Evolutionary conservation across 2,888 invertebrate genomes (phyloP).

Genomic region (Tetranychus piercei): DNA sequence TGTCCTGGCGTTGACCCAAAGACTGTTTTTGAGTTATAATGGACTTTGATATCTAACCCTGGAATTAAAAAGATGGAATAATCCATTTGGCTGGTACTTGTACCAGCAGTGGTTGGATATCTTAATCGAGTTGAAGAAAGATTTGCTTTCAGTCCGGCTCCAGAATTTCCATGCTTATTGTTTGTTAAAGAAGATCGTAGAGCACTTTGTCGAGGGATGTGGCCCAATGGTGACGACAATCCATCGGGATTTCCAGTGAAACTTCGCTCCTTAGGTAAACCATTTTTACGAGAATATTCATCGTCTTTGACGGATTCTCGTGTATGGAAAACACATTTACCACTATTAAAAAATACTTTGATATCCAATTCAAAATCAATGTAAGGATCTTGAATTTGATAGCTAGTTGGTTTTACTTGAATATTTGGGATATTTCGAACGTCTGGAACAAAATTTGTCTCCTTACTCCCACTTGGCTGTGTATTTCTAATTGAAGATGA

Average conservation of each 20-base stretch:
- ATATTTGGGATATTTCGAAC: not conserved
- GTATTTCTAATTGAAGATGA: not conserved
- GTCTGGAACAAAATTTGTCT: not conserved
- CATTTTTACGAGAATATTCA: conserved; percentile 32
- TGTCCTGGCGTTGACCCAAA: not conserved
- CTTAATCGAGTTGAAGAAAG: conserved; percentile 23
- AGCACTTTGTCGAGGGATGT: conserved; percentile 17
- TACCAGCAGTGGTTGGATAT: not conserved
- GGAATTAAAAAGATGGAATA: conserved; percentile 70
- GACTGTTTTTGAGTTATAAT: conserved; percentile 56
- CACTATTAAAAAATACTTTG: conserved; percentile 85
- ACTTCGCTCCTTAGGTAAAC: conserved; percentile 52
- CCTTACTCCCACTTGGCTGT: not conserved
- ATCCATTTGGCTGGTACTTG: conserved; percentile 12
- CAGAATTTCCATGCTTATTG: not conserved
- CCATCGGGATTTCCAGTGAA: conserved; percentile 46
- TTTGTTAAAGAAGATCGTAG: conserved; percentile 9
- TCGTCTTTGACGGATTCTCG: conserved; percentile 49
- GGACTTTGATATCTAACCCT: conserved; percentile 70
- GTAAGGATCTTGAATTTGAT: conserved; percentile 48
- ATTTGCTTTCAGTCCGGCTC: conserved; percentile 23
- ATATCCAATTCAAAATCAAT: conserved; percentile 90
- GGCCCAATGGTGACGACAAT: conserved; percentile 24
- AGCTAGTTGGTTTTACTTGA: not conserved
- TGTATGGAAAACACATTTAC: conserved; percentile 87